These are phyloP conservation scores for Casuarius casuarius DNA, from an alignment of 2,113 vertebrate genomes.

Conservation along the genomic window DNA sequence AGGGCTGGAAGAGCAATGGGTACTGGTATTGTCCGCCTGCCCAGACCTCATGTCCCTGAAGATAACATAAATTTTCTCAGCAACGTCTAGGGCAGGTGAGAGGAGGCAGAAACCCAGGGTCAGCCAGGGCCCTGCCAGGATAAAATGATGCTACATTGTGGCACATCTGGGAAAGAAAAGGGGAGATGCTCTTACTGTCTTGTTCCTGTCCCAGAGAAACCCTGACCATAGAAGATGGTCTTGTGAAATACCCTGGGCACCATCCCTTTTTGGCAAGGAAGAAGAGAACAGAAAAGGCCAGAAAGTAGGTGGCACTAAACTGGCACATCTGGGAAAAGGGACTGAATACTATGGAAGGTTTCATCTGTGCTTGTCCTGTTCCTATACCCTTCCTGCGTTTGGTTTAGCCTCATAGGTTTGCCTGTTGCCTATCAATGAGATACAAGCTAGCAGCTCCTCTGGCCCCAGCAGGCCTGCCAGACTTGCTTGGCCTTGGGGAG, in stretches of 20 bases:
- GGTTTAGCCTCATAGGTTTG: neutral
- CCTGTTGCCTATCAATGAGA: neutral
- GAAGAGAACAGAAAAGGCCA: neutral
- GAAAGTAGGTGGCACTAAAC: neutral
- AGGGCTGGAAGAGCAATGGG: neutral
- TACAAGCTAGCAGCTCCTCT: neutral
- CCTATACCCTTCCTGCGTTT: neutral
- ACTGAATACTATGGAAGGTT: neutral
- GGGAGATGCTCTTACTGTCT: neutral
- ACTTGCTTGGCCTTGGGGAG: neutral
- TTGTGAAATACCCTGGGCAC: neutral
- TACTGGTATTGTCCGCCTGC: neutral
- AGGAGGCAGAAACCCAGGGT: neutral
- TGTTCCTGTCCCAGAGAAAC: neutral
- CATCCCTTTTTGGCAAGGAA: fast-evolving
- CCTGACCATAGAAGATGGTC: neutral
- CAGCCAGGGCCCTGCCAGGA: neutral
- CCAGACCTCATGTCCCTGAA: neutral
- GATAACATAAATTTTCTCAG: too few relatives aligned
- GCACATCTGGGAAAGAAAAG: neutral
- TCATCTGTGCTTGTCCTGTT: neutral
- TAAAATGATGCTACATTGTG: neutral
- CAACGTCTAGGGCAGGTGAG: neutral
- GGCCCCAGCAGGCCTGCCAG: neutral
- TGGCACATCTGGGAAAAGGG: neutral